A percentile compares a stretch with the other conserved stretches of the same genome.
These are phyloP conservation scores for Drosophila navojoa DNA, from an alignment of 1,140 invertebrate species.

Conservation along the genomic window DNA sequence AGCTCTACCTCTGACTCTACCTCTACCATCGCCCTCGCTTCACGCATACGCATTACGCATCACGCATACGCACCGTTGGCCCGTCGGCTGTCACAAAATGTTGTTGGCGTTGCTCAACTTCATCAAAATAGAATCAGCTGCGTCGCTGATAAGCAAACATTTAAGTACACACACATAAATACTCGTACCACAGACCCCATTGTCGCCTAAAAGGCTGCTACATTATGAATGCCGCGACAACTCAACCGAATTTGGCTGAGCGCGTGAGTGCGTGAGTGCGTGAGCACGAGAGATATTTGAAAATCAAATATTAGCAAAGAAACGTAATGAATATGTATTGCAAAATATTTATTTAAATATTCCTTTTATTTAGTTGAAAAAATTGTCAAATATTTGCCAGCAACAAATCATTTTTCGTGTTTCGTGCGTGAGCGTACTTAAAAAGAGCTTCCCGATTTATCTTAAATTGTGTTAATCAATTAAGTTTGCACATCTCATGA, in stretches of 20 bases:
- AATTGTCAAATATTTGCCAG: too few species aligned
- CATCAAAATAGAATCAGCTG: conserved; percentile 78
- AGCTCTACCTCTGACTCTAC: not conserved
- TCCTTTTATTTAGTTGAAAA: too few species aligned
- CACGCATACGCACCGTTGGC: conserved; percentile 66
- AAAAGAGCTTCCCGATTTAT: too few species aligned
- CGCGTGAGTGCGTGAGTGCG: conserved; percentile 6
- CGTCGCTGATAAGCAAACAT: conserved; percentile 66
- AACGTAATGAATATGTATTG: too few species aligned
- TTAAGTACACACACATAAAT: conserved; percentile 25
- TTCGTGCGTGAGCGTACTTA: too few species aligned
- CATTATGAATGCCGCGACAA: conserved; percentile 44
- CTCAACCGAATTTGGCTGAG: conserved; percentile 12
- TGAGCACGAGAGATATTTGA: not conserved
- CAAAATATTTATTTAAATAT: too few species aligned
- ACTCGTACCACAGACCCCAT: conserved; percentile 15
- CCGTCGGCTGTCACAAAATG: conserved; percentile 37
- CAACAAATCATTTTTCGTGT: too few species aligned
- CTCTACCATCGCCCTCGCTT: not conserved
- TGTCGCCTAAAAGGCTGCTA: conserved; percentile 62
- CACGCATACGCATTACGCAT: conserved; percentile 22
- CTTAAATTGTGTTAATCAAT: too few species aligned
- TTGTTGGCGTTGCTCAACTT: conserved; percentile 44
- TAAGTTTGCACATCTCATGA: too few species aligned
- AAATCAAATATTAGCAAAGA: conserved; percentile 1